Percentiles rank a stretch among this genome's conserved stretches.
Evolutionary conservation across 2,797 vertebrate genomes (phyloP).

Genomic region (Sparus aurata): DNA sequence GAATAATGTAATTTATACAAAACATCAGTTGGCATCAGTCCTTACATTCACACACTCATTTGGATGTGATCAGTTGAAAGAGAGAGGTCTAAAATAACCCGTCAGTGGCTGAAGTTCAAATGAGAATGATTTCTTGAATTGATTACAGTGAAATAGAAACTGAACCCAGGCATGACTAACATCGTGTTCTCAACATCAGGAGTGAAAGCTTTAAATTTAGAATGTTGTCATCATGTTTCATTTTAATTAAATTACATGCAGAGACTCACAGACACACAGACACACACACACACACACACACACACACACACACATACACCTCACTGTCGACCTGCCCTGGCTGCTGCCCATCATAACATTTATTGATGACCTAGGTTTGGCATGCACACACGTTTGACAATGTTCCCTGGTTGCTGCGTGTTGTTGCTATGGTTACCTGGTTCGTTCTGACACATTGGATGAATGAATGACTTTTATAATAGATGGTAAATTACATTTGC

Average conservation of each 20-base stretch:
- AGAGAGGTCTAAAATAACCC: background rate
- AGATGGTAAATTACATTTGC: constrained; percentile 27
- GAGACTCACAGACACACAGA: background rate
- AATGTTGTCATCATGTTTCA: constrained; percentile 4
- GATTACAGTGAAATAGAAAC: background rate
- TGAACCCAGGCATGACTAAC: background rate
- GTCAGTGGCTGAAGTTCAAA: background rate
- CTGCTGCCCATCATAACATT: constrained; percentile 1
- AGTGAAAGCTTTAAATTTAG: constrained; percentile 14
- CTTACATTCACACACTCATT: no score
- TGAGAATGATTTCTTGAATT: background rate
- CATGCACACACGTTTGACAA: constrained; percentile 10
- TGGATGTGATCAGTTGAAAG: background rate
- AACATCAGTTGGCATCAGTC: no score
- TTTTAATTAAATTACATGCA: constrained; percentile 2
- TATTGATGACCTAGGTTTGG: constrained; percentile 7
- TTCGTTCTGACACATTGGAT: constrained; percentile 36
- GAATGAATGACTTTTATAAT: constrained; percentile 45
- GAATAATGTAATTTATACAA: background rate
- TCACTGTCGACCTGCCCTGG: background rate
- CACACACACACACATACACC: background rate
- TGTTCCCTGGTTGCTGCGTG: constrained; percentile 28
- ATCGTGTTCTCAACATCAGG: background rate
- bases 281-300: constrained; percentile 4
- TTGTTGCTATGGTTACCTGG: constrained; percentile 55